A percentile compares a stretch with the other conserved stretches of the same genome.
These are phyloP conservation scores for Pachyuromys duprasi DNA, from an alignment of 2,797 vertebrate genomes.

Conservation along the genomic window DNA sequence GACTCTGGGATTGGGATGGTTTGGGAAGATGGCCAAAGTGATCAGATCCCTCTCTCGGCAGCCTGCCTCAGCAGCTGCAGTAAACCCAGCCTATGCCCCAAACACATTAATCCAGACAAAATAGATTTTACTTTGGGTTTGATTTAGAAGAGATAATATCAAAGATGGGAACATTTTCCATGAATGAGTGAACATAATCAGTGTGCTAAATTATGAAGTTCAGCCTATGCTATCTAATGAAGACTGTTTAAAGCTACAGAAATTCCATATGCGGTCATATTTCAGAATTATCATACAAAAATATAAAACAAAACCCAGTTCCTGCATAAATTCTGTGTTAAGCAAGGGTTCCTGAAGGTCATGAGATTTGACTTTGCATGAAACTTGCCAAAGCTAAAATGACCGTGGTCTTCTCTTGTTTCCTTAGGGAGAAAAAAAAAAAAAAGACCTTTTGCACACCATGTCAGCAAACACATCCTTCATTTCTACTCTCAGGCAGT, in stretches of 20 bases:
- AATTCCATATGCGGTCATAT: constrained; percentile 82
- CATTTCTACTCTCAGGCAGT: constrained; percentile 73
- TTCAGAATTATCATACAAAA: constrained; percentile 81
- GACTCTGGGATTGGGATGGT: neutral
- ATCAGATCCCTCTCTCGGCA: neutral
- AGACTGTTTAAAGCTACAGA: constrained; percentile 79
- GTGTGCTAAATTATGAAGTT: constrained; percentile 74
- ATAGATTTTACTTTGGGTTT: constrained; percentile 66
- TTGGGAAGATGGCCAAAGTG: constrained; percentile 63
- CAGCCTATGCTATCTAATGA: constrained; percentile 76
- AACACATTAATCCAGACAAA: constrained; percentile 62
- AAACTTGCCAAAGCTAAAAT: constrained; percentile 71
- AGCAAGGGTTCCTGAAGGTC: constrained; percentile 74
- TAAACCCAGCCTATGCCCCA: neutral
- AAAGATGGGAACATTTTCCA: constrained; percentile 62
- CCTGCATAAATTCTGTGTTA: constrained; percentile 79
- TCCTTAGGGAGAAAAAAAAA: constrained; percentile 49
- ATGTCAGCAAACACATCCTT: constrained; percentile 82
- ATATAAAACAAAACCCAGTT: constrained; percentile 83
- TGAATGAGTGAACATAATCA: constrained; percentile 63
- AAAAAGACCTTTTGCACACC: constrained; percentile 72
- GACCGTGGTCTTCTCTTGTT: constrained; percentile 75
- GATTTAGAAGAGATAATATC: constrained; percentile 67
- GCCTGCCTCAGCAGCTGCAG: constrained; percentile 67
- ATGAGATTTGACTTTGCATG: constrained; percentile 78